Conservation (phyloP, 2,113 vertebrate genomes). For the Anhinga rufa region DNA sequence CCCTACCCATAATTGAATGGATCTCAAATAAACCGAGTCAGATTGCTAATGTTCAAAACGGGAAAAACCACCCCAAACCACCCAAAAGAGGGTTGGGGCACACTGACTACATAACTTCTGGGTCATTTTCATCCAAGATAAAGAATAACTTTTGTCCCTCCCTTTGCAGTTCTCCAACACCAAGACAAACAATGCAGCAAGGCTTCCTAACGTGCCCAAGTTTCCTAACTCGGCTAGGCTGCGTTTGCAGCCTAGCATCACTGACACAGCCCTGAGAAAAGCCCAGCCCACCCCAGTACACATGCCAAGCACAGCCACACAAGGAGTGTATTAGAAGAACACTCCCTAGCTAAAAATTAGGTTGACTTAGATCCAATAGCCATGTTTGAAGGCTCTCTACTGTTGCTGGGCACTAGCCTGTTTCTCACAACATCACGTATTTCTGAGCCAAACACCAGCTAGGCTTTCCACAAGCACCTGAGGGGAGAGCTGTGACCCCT, state of each 20-base stretch:
- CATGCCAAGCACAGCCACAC: neutral
- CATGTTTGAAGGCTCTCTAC: neutral
- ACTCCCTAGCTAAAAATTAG: neutral
- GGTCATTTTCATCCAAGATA: neutral
- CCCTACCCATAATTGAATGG: neutral
- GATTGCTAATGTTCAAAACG: neutral
- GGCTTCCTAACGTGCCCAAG: fast-evolving
- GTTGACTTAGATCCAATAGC: neutral
- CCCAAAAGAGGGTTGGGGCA: neutral
- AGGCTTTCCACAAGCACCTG: neutral
- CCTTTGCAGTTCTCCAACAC: neutral
- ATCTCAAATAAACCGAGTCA: neutral
- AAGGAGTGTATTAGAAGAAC: neutral
- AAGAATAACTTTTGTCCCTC: neutral
- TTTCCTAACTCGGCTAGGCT: neutral
- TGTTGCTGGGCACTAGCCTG: neutral
- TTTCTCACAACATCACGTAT: fast-evolving
- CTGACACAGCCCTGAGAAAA: neutral
- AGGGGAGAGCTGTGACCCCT: neutral
- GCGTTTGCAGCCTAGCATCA: neutral
- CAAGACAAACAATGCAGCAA: neutral
- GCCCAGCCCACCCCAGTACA: neutral
- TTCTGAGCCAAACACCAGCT: neutral
- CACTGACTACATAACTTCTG: fast-evolving
- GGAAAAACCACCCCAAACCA: neutral